A percentile compares a stretch with the other conserved stretches of the same genome.
Evolutionary conservation across 2,888 invertebrate genomes (phyloP).

Genomic region (Epicampocera succincta): DNA sequence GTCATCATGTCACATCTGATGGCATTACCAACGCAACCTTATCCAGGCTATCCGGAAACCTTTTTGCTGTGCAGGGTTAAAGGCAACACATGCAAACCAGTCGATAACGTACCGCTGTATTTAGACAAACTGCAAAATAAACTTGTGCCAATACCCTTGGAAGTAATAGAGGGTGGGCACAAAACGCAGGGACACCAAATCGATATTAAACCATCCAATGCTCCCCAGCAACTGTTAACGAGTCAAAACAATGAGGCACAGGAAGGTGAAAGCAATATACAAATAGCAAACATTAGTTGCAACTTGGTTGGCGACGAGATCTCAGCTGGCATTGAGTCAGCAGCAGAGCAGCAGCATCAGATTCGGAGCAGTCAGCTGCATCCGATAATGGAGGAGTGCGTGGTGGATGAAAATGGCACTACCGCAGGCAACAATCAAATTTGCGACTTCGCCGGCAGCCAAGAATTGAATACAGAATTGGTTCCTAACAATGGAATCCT

Average conservation of each 20-base stretch:
- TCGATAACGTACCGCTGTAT: conserved; percentile 84
- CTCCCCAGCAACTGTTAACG: conserved; percentile 24
- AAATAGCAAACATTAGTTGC: conserved; percentile 46
- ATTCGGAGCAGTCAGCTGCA: conserved; percentile 53
- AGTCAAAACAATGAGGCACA: conserved; percentile 31
- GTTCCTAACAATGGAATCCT: conserved; percentile 69
- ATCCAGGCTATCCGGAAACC: conserved; percentile 88
- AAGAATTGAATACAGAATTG: conserved; percentile 53
- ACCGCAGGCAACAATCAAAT: conserved; percentile 48
- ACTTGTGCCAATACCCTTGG: conserved; percentile 76
- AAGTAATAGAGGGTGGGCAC: conserved; percentile 73
- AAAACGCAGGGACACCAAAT: conserved; percentile 52
- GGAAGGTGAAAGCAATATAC: conserved; percentile 41
- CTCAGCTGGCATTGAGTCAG: conserved; percentile 24
- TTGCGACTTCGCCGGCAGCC: conserved; percentile 25
- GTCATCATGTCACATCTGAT: conserved; percentile 80
- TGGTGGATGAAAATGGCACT: conserved; percentile 28
- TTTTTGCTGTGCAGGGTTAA: conserved; percentile 86
- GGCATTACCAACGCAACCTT: conserved; percentile 88
- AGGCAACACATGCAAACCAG: conserved; percentile 85
- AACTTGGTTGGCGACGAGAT: conserved; percentile 38
- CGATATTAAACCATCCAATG: conserved; percentile 40
- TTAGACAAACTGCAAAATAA: conserved; percentile 77
- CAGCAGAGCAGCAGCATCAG: too few species aligned
- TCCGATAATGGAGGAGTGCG: conserved; percentile 49